Conservation (phyloP, 2,888 invertebrate genomes). For the Epinotia bilunana region DNA sequence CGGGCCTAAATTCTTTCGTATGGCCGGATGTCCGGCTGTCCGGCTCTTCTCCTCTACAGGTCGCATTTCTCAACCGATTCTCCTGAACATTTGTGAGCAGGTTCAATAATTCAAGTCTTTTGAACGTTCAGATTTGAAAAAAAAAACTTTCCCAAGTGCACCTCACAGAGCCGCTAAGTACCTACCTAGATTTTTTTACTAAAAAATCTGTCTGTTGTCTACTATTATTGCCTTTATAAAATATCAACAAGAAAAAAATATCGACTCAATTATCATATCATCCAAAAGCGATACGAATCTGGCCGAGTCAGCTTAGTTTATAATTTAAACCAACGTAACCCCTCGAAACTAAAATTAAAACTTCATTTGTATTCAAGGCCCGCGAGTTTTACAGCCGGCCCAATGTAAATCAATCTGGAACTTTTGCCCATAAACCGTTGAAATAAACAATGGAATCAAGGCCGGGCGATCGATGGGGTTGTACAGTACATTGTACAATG, state of each 20-base stretch:
- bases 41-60: no score
- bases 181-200: not conserved
- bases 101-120: no score
- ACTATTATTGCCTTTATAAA: not conserved
- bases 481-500: not conserved
- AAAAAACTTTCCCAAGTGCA: not conserved
- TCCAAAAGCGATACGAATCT: not conserved
- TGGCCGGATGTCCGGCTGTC: no score
- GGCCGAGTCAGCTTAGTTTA: not conserved
- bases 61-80: no score
- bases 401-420: slow-evolving; percentile 72
- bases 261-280: not conserved
- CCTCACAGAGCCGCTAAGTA: no score
- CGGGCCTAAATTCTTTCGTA: no score
- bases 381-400: slow-evolving; percentile 67
- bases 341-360: slow-evolving; percentile 63
- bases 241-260: not conserved
- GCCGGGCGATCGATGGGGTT: slow-evolving; percentile 29
- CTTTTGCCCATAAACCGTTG: slow-evolving; percentile 51
- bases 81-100: no score
- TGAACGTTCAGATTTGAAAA: no score
- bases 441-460: slow-evolving; percentile 43
- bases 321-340: slow-evolving; percentile 2
- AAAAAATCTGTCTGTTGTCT: not conserved
- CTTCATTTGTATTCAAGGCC: slow-evolving; percentile 73